These are phyloP conservation scores for Hololepta plana DNA, from an alignment of 2,888 invertebrate genomes.

Conservation along the genomic window DNA sequence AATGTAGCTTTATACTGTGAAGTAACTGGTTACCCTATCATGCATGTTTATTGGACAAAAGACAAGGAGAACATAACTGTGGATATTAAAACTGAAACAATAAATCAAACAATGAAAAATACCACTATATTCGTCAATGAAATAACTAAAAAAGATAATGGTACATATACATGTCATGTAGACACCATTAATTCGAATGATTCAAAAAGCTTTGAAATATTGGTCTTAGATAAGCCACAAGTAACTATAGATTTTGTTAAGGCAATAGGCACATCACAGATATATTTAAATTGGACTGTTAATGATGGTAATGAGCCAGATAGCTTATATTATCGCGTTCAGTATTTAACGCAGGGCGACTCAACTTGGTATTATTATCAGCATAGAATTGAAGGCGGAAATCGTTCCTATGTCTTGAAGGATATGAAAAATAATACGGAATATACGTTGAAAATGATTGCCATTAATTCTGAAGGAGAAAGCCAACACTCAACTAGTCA, in stretches of 20 bases:
- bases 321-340: constrained; percentile 34
- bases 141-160: constrained; percentile 52
- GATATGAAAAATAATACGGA: constrained; percentile 43
- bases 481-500: constrained; percentile 35
- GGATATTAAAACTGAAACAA: constrained; percentile 15
- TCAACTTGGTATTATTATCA: constrained; percentile 37
- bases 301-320: constrained; percentile 57
- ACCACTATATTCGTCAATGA: constrained; percentile 37
- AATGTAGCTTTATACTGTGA: constrained; percentile 33
- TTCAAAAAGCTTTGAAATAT: constrained; percentile 20
- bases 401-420: constrained; percentile 49
- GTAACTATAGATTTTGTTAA: constrained; percentile 53
- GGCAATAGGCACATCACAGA: constrained; percentile 53
- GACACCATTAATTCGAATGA: constrained; percentile 17
- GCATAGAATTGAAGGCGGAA: constrained; percentile 40
- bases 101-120: constrained; percentile 39
- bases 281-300: constrained; percentile 71
- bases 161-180: constrained; percentile 41
- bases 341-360: constrained; percentile 33
- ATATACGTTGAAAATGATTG: constrained; percentile 48
- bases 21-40: constrained; percentile 40
- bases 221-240: constrained; percentile 50
- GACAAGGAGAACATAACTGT: constrained; percentile 29
- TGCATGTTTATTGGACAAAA: constrained; percentile 37
- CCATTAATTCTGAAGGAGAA: constrained; percentile 44